Base-by-base conservation (phyloP, 2,113 vertebrate species). In the Callospermophilus lateralis region DNA sequence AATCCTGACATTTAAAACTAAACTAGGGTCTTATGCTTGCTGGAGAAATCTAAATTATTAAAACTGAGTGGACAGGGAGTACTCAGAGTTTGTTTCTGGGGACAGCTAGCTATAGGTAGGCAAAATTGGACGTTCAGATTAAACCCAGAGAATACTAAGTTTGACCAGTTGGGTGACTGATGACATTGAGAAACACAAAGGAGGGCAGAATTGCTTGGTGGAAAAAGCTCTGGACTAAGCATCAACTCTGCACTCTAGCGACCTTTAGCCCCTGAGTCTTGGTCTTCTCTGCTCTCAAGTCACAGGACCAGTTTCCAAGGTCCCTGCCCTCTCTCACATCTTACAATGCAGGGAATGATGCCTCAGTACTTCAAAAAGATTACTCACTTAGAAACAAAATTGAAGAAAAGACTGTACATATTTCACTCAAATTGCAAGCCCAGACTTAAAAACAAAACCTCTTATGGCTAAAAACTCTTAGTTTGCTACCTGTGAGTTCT, bases 1-100 rank as follows among this genome's bases (percentile, higher is more conserved):
- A 96, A 58, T 84, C 53, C 61, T 98, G 97, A 96, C 97, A 96
- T 97, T 97, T 97, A 95, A 98, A 97, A 94, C 45, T 45, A 95
- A 92, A n/a, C 84, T 80, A 61, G n/a, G 37, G 10, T 84, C 67
- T 93, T 90, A 84, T 45, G 45, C 72, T 96, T 96, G 55, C 77
- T 93, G 17, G 89, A 87, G 84, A 97, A 90, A 95, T 91, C n/a
- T 91, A 93, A 92, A 84, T 93, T 83, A 88, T 95, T 98, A 95
- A 89, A 97, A 96, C 34, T 63, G 19, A 26, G 39, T 89, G 93
- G 93, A 70, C 61, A 92, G 84, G 84, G 61, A 96, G 74, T 70
- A 95, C 26, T 80, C 28, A 45, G 51, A 77, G 45, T 89, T 78
- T 90, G 81, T 88, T 92, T 81, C 94, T 96, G 37, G 39, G 79